Evolutionary conservation across 2,888 invertebrate species (phyloP).

Genomic region (Drosophila suboccidentalis): DNA sequence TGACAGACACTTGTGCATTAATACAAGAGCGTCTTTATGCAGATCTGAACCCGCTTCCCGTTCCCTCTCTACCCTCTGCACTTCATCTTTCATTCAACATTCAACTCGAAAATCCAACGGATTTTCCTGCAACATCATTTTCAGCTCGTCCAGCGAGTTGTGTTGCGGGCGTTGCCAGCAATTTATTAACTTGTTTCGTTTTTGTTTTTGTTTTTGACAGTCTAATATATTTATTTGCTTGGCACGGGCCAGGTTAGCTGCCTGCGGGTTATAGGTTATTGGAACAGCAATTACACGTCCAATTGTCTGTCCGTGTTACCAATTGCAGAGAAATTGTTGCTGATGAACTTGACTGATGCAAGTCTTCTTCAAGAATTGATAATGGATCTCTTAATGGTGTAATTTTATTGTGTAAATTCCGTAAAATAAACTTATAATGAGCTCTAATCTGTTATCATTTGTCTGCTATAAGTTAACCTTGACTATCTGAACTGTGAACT

Average conservation of each 20-base stretch:
- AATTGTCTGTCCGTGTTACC: neutral
- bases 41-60: conserved; percentile 4
- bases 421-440: neutral
- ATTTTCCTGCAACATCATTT: conserved; percentile 25
- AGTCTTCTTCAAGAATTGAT: neutral
- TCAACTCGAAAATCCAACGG: neutral
- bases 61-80: conserved; percentile 9
- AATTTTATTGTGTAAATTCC: conserved; percentile 2
- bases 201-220: conserved; percentile 3
- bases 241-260: conserved; percentile 57
- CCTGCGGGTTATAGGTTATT: conserved; percentile 66
- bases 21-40: conserved; percentile 8
- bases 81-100: neutral
- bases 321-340: neutral
- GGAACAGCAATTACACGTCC: conserved; percentile 54
- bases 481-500: conserved; percentile 47
- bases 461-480: conserved; percentile 35
- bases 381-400: neutral
- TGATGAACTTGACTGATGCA: neutral
- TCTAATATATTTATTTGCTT: conserved; percentile 26
- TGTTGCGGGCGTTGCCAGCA: conserved; percentile 40
- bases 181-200: conserved; percentile 56
- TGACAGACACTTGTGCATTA: conserved; percentile 1
- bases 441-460: conserved; percentile 26
- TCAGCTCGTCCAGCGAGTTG: conserved; percentile 23